Percentiles rank a stretch among this genome's conserved stretches.
phyloP scores from a whole-genome alignment of 2,797 vertebrate genomes.

The Loris lydekkerianus region DNA sequence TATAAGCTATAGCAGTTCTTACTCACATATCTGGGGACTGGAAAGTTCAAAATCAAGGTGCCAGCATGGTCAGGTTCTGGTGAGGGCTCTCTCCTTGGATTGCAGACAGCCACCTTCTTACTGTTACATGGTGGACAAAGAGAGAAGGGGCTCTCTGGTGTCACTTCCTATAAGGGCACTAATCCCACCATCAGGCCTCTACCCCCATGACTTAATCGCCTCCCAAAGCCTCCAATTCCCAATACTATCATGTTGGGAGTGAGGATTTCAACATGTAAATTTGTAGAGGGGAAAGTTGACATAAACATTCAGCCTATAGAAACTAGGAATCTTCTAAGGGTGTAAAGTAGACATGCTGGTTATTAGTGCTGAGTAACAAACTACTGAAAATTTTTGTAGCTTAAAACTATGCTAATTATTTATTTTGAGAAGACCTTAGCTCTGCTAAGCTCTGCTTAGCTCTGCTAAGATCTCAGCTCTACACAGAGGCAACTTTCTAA shows the following conservation, averaged over 20 bases:
- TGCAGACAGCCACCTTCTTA: background rate
- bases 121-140: background rate
- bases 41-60: background rate
- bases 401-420: background rate
- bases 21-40: background rate
- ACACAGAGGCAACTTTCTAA: background rate
- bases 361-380: background rate
- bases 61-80: background rate
- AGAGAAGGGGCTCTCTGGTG: background rate
- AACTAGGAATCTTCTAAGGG: background rate
- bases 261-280: background rate
- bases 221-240: background rate
- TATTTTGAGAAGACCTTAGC: background rate
- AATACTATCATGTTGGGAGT: background rate
- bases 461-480: background rate
- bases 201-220: background rate
- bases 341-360: background rate
- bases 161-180: background rate
- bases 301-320: background rate
- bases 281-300: background rate
- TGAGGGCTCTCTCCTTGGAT: background rate
- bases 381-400: background rate
- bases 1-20: background rate
- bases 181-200: background rate
- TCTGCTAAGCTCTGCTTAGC: no score